Base-by-base conservation (phyloP, 2,888 invertebrate species). In the Latrodectus hesperus region DNA sequence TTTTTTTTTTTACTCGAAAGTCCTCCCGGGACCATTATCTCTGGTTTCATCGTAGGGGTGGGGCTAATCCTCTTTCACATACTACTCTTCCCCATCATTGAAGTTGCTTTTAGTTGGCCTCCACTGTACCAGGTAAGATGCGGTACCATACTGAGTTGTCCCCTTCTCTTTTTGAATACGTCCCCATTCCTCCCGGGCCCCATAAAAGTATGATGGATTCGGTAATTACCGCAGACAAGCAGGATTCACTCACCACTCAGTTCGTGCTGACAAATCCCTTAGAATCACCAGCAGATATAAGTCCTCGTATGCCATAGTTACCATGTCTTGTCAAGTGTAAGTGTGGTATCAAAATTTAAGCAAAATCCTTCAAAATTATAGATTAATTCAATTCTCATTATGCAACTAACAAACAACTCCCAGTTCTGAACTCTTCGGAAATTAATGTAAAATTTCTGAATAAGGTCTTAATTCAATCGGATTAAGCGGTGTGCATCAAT, bases 11-110 rank as follows among this genome's bases (percentile, higher is more conserved):
- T 38, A 0, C 38, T 6, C 38, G 5, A 71, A 64, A 51, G 68
- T 81, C 81, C 81, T 86, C 81, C 9, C 67, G 86, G 85, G 72
- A 67, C 86, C 86, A 86, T 86, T 86, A 86, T 86, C 80, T 86
- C 86, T 70, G 77, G 76, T 86, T 86, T 81, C 86, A 81, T 77
- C 72, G 67, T 71, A 26, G 64, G 81, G 81, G 76, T 53, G 72
- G 81, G 77, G 53, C 71, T 81, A 86, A 81, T 81, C 86, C 84
- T 60, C 52, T 82, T 82, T 82, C 82, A 74, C 67, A 68, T 60
- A 60, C 72, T 60, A 16, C 60, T 52, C 81, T 53, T 53, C 71
- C 67, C 72, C 77, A 65, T 49, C 65, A 68, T 22, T 67, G 51
- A 16, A 77, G 53, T 53, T 72, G 76, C 84, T 79, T 78, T 85